Conservation (phyloP, 2,113 vertebrate genomes). For the Chloropsis cyanopogon region DNA sequence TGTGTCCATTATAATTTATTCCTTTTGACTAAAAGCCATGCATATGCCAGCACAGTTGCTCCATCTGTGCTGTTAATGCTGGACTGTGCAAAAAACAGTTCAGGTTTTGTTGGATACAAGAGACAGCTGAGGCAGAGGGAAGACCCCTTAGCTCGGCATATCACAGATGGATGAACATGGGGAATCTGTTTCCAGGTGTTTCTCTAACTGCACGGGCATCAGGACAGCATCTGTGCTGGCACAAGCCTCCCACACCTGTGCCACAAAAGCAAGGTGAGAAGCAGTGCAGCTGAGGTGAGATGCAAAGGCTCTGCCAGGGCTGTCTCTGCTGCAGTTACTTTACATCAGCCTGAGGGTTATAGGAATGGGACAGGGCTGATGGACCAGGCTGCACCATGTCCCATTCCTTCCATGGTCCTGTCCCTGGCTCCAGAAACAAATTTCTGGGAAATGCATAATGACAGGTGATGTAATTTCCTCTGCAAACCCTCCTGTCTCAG, state of each 20-base stretch:
- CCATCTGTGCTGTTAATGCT: slow-evolving; percentile 34
- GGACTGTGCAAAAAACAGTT: neutral
- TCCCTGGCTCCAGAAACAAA: neutral
- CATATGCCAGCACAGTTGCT: neutral
- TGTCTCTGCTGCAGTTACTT: neutral
- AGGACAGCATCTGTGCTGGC: neutral
- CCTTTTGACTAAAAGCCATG: neutral
- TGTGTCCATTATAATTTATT: neutral
- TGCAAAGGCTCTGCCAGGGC: neutral
- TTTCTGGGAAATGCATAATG: neutral
- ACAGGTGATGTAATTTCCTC: neutral
- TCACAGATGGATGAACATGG: neutral
- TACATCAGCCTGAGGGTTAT: fast-evolving
- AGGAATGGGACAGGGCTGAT: neutral
- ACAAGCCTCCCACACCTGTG: neutral
- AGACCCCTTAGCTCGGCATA: neutral
- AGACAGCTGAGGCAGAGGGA: neutral
- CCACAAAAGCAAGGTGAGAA: neutral
- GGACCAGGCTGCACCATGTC: neutral
- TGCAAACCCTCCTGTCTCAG: neutral
- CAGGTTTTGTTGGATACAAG: neutral
- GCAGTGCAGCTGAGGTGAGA: neutral
- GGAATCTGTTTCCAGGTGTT: neutral
- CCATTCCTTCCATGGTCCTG: neutral
- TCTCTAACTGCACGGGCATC: neutral